Conservation (phyloP, 2,888 invertebrate genomes). For the Napeogenes inachia region DNA sequence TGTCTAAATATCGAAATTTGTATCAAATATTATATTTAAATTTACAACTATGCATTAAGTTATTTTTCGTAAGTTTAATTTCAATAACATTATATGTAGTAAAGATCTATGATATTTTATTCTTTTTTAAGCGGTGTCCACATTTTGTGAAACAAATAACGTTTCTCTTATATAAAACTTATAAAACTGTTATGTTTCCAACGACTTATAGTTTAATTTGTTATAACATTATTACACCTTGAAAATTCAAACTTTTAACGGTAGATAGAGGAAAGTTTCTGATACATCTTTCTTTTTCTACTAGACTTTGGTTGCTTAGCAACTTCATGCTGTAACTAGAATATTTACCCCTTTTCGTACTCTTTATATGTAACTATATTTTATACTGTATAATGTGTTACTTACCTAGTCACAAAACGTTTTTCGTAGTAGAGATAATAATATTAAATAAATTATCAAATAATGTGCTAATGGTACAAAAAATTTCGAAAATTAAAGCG, state of each 20-base stretch:
- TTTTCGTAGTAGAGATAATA: constrained; percentile 7
- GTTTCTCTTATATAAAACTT: constrained; percentile 24
- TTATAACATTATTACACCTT: constrained; percentile 23
- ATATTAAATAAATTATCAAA: constrained; percentile 19
- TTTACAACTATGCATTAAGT: no score
- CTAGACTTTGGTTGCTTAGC: neutral
- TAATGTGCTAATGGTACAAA: constrained; percentile 24
- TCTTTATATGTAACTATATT: neutral
- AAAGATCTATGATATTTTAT: no score
- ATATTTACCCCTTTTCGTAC: no score
- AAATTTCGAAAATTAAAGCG: constrained; percentile 21
- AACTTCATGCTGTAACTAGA: no score
- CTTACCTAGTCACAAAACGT: neutral
- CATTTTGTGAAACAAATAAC: constrained; percentile 6
- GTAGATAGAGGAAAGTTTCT: constrained; percentile 13
- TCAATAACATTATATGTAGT: no score
- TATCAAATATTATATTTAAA: constrained; percentile 46
- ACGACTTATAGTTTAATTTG: constrained; percentile 24
- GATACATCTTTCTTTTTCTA: neutral
- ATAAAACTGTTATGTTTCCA: constrained; percentile 25
- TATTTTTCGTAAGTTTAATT: no score
- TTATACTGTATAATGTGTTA: neutral
- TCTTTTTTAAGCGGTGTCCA: neutral
- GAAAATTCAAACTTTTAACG: constrained; percentile 17
- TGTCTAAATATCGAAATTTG: no score